Evolutionary conservation across 1,140 invertebrate genomes (phyloP), one percentile per base, ranked within the genome.

Genomic region (Listronotus bonariensis): DNA sequence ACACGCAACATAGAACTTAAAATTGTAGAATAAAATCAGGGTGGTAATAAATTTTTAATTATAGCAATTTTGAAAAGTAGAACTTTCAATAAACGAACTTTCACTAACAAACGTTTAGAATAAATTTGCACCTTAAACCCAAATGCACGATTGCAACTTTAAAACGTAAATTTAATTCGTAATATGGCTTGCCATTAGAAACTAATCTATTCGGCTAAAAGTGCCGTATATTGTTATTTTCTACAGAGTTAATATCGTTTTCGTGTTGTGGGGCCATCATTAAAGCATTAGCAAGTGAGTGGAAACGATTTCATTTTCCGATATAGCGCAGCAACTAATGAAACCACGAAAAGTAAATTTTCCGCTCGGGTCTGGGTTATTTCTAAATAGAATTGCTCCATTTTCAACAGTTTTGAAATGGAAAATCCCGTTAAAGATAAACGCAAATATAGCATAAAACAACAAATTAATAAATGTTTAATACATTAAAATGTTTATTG

Each of bases 201-300:
- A 31, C 48, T 62, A 62, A 62, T 62, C 48, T 62, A 62, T 62
- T 62, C 59, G 49, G 31, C 59, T 52, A 45, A 62, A 62, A 62
- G 49, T 62, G 59, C 59, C 26, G 41, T 53, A 62, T 62, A 62
- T 62, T 62, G 59, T 62, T 62, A 62, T 53, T 62, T 62, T 62
- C 51, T 45, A 14, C 51, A 18, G 41, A 38, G 48, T 62, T 62
- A 62, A 62, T 62, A 62, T 62, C 51, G 59, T 62, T 52, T 53
- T 62, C 59, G 59, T 62, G 59, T 62, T 62, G 49, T 53, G 59
- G 48, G 41, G 41, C 59, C 41, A 62, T 62, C 59, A 62, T 62
- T 62, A 62, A 62, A 43, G 59, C 59, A 62, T 62, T 62, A 62
- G 59, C 59, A 43, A 53, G 40, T 36, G 26, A 62, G 59, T 53